Percentiles rank a stretch among this genome's conserved stretches.
Evolutionary conservation across 1,140 invertebrate species (phyloP).

Genomic region (Sitodiplosis mosellana): DNA sequence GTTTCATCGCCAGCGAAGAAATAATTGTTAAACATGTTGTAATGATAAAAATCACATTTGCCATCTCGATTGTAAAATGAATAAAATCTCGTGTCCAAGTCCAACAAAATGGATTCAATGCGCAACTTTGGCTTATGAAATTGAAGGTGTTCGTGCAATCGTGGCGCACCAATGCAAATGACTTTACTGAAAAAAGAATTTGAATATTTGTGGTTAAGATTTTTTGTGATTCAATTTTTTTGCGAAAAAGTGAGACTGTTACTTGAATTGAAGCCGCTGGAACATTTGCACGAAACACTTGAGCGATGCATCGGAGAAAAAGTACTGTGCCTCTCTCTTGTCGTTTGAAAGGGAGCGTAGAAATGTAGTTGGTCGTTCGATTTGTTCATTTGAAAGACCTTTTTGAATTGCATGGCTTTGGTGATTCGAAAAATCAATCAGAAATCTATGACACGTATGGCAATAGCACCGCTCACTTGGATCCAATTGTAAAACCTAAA

Average conservation of each 20-base stretch:
- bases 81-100: constrained; percentile 54
- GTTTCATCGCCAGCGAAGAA: constrained; percentile 46
- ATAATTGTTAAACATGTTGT: constrained; percentile 80
- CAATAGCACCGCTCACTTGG: constrained; percentile 35
- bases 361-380: constrained; percentile 36
- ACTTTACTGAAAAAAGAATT: constrained; percentile 41
- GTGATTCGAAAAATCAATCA: constrained; percentile 28
- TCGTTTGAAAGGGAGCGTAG: constrained; percentile 38
- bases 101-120: constrained; percentile 49
- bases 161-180: constrained; percentile 60
- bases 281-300: constrained; percentile 29
- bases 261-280: constrained; percentile 28
- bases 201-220: no score
- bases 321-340: constrained; percentile 58
- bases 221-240: background rate
- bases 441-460: constrained; percentile 38
- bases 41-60: constrained; percentile 48
- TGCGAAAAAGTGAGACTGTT: background rate
- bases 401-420: constrained; percentile 26
- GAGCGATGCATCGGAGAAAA: constrained; percentile 38
- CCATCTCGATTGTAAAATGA: constrained; percentile 36
- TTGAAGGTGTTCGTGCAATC: constrained; percentile 47
- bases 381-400: constrained; percentile 27
- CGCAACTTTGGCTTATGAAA: constrained; percentile 23
- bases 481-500: constrained; percentile 23